Evolutionary conservation across 1,140 invertebrate genomes (phyloP).

Genomic region (Nasonia giraulti): DNA sequence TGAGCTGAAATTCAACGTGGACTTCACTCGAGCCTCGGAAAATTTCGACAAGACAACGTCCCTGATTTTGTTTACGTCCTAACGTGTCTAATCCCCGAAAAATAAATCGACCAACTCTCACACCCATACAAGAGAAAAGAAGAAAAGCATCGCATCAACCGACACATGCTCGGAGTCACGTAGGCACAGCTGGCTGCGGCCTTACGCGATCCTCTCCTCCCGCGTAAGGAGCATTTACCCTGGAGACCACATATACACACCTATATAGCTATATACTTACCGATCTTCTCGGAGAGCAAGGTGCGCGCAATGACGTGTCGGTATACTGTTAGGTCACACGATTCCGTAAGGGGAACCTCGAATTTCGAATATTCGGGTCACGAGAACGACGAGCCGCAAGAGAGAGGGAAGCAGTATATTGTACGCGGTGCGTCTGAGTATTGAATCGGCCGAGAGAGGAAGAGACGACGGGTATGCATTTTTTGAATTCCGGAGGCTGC

Average conservation of each 20-base stretch:
- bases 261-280: neutral
- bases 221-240: neutral
- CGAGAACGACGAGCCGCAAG: neutral
- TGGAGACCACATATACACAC: neutral
- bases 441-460: neutral
- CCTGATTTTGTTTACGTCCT: neutral
- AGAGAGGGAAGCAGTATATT: neutral
- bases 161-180: neutral
- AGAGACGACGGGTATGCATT: neutral
- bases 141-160: neutral
- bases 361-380: constrained; percentile 42
- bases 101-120: neutral
- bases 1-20: too few species aligned
- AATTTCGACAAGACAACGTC: too few species aligned
- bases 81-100: too few species aligned
- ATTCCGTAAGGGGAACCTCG: constrained; percentile 38
- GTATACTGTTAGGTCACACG: constrained; percentile 44
- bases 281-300: neutral
- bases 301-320: constrained; percentile 32
- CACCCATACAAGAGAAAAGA: neutral
- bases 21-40: too few species aligned
- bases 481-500: constrained; percentile 26
- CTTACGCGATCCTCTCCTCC: neutral
- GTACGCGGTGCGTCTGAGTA: neutral
- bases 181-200: neutral